Evolutionary conservation across 37 sponge, comb jelly and placozoan genomes (phyloP), one percentile per base, ranked within the genome.

Genomic region (Beroe forskalii): DNA sequence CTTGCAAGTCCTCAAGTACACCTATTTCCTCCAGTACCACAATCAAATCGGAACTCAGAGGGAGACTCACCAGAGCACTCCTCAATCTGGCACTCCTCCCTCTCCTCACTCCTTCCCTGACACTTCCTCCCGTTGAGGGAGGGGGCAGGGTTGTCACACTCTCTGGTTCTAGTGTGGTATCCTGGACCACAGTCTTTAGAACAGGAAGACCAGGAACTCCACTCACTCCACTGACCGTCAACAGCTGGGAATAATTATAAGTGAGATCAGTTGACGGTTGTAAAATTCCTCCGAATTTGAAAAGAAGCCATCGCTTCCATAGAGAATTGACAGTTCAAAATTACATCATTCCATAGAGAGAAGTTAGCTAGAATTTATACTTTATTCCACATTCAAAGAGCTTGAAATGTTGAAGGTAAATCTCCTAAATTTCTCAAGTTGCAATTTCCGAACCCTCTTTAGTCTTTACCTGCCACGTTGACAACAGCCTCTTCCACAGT

Each of bases 111-210:
- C 86, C 25, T 30, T 25, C 60, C 86, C 0, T n/a, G 60, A 22
- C 86, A 80, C 30, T 17, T 23, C 60, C 9, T 30, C 31, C 86
- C 86, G 3, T 44, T 41, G 55, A 42, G 60, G 48, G 86, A 80
- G 24, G 86, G 86, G 3, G 28, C 28, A 3, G 86, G 86, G 31
- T 44, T 80, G 40, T 80, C 55, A 80, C 86, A 80, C 4, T 35
- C 30, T 4, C 86, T 41, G 27, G 14, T 44, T 55, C 86, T 8
- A 4, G 48, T 80, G 17, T 80, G 86, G 44, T 44, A 22, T 41
- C 86, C 86, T n/a, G 22, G 35, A 25, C 86, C 86, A 80, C 86
- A 80, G 55, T 80, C 86, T 55, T 80, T 55, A 25, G 41, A 38
- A 37, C 86, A 80, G 86, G 60, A n/a, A 2, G 60, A 48, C 41